phyloP scores from a whole-genome alignment of 2,888 invertebrate species.

The Eudasyphora cyanicolor region DNA sequence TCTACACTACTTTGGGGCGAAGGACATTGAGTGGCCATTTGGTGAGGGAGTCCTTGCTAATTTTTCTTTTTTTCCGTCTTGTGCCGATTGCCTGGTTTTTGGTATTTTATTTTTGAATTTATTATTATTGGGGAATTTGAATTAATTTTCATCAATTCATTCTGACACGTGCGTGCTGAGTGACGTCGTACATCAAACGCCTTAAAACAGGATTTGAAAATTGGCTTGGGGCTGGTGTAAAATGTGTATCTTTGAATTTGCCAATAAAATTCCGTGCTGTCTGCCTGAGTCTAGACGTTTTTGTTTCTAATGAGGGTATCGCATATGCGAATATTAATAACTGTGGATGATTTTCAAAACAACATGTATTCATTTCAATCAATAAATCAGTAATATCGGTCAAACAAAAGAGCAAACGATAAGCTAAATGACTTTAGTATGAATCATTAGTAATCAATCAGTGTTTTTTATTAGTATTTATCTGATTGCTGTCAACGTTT shows the following conservation, averaged over 20 bases:
- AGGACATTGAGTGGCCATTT: background rate
- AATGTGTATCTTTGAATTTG: background rate
- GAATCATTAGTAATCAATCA: too few species aligned
- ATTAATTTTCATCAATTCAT: slow-evolving; percentile 41
- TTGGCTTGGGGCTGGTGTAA: background rate
- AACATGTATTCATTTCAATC: too few species aligned
- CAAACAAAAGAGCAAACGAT: too few species aligned
- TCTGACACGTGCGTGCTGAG: slow-evolving; percentile 42
- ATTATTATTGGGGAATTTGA: slow-evolving; percentile 19
- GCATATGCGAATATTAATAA: too few species aligned
- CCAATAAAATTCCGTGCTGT: background rate
- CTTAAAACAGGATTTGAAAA: background rate
- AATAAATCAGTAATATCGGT: too few species aligned
- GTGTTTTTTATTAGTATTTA: too few species aligned
- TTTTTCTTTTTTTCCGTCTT: background rate
- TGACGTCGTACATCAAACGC: background rate
- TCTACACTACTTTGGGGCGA: background rate
- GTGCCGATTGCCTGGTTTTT: background rate
- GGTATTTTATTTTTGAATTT: slow-evolving; percentile 1
- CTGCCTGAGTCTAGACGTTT: background rate
- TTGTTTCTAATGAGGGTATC: background rate
- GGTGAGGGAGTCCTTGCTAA: background rate
- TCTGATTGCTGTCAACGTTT: too few species aligned
- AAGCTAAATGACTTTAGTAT: too few species aligned
- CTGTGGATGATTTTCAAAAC: too few species aligned